Evolutionary conservation across 2,888 invertebrate genomes (phyloP).

Genomic region (Dromius quadrimaculatus): DNA sequence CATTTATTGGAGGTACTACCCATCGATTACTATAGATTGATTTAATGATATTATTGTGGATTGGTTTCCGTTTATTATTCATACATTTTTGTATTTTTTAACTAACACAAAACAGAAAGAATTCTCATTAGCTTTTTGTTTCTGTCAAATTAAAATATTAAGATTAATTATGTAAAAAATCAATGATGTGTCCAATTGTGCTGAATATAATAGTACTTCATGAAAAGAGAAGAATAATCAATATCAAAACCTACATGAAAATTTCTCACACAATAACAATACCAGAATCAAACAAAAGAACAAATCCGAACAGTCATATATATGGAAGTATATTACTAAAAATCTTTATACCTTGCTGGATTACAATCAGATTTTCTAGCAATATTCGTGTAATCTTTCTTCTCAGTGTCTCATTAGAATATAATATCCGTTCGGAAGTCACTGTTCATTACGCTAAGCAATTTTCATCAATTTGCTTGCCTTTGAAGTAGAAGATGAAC

Average conservation of each 20-base stretch:
- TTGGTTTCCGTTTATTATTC: no score
- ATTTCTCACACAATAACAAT: constrained; percentile 10
- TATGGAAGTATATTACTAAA: constrained; percentile 13
- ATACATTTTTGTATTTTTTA: no score
- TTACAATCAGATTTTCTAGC: neutral
- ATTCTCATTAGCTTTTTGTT: no score
- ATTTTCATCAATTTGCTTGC: constrained; percentile 27
- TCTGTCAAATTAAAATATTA: no score
- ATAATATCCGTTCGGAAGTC: constrained; percentile 27
- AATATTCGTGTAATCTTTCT: neutral
- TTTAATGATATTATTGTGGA: no score
- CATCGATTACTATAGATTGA: no score
- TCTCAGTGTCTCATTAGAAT: constrained; percentile 23
- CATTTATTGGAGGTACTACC: no score
- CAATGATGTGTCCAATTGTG: no score
- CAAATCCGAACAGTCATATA: neutral
- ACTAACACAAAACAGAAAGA: no score
- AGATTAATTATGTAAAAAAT: no score
- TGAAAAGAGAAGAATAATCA: neutral
- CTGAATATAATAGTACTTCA: no score
- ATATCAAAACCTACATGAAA: constrained; percentile 16
- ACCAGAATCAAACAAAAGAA: constrained; percentile 8
- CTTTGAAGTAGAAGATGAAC: neutral
- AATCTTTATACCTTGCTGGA: neutral
- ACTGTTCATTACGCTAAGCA: constrained; percentile 19